Conservation (phyloP, 2,797 vertebrate genomes). For the Gila robusta region DNA sequence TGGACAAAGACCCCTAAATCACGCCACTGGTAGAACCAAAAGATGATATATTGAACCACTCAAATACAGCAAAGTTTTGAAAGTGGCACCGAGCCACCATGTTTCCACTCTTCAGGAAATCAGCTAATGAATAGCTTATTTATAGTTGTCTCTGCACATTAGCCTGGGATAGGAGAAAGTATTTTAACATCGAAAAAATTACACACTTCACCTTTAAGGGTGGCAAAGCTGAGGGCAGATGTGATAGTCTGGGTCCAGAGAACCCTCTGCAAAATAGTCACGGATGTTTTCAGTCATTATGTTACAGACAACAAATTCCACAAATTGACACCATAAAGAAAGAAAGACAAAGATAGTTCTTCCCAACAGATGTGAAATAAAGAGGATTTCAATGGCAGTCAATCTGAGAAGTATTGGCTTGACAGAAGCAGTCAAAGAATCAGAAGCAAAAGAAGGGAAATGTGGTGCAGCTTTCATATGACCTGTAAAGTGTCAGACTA, state of each 20-base stretch:
- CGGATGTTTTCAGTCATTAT: not conserved
- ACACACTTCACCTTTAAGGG: conserved; percentile 2
- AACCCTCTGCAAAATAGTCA: conserved; percentile 13
- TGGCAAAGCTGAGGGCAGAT: conserved; percentile 14
- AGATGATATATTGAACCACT: not conserved
- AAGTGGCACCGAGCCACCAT: not conserved
- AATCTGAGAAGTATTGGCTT: conserved; percentile 2
- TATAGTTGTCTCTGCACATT: conserved; percentile 14
- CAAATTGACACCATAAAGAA: not conserved
- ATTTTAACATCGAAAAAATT: conserved; percentile 14
- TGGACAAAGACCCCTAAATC: not conserved
- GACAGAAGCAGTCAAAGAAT: not conserved
- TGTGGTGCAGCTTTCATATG: not conserved
- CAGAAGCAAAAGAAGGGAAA: not conserved
- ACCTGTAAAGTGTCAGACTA: not conserved
- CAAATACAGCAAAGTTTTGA: not conserved
- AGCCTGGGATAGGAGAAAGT: not conserved
- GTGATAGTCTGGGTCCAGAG: not conserved
- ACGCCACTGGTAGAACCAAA: not conserved
- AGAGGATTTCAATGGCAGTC: not conserved
- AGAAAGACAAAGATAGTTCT: not conserved
- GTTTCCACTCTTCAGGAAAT: not conserved
- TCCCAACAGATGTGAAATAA: conserved; percentile 6
- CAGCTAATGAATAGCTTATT: not conserved
- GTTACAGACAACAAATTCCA: not conserved